phyloP scores from a whole-genome alignment of 2,113 vertebrate genomes.

The Dipodomys stephensi region DNA sequence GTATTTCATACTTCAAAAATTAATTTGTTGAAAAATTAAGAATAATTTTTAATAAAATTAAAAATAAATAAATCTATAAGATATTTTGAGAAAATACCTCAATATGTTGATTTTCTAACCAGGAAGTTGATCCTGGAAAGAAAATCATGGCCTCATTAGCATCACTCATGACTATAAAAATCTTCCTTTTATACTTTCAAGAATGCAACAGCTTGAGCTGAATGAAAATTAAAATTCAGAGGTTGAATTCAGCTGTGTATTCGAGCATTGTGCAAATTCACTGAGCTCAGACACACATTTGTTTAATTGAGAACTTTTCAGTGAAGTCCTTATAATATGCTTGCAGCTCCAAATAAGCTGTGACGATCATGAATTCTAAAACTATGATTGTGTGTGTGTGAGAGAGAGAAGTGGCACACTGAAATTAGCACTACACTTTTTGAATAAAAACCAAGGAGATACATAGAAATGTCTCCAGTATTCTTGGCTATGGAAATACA shows the following conservation, averaged over 20 bases:
- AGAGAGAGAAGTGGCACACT: background rate
- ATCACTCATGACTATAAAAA: slow-evolving; percentile 54
- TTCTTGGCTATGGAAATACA: slow-evolving; percentile 59
- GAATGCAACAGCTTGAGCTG: slow-evolving; percentile 58
- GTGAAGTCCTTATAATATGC: slow-evolving; percentile 59
- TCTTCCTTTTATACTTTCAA: slow-evolving; percentile 61
- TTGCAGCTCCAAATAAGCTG: slow-evolving; percentile 49
- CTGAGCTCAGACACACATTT: slow-evolving; percentile 60
- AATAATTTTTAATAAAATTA: slow-evolving; percentile 35
- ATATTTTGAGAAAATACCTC: slow-evolving; percentile 25
- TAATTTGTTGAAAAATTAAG: slow-evolving; percentile 42
- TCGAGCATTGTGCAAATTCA: slow-evolving; percentile 63
- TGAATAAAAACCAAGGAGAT: slow-evolving; percentile 46
- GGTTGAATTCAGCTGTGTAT: slow-evolving; percentile 59
- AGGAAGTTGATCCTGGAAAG: slow-evolving; percentile 28
- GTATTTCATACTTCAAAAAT: slow-evolving; percentile 19
- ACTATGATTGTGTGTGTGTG: slow-evolving; percentile 41
- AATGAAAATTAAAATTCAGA: slow-evolving; percentile 73
- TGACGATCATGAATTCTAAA: slow-evolving; percentile 70
- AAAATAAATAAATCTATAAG: slow-evolving; percentile 7
- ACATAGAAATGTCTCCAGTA: slow-evolving; percentile 33
- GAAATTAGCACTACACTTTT: slow-evolving; percentile 61
- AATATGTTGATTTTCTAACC: slow-evolving; percentile 53
- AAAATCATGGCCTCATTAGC: slow-evolving; percentile 52
- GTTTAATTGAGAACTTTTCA: slow-evolving; percentile 71